Base-by-base conservation (phyloP, 2,888 invertebrate genomes). In the Tiliacea aurago region DNA sequence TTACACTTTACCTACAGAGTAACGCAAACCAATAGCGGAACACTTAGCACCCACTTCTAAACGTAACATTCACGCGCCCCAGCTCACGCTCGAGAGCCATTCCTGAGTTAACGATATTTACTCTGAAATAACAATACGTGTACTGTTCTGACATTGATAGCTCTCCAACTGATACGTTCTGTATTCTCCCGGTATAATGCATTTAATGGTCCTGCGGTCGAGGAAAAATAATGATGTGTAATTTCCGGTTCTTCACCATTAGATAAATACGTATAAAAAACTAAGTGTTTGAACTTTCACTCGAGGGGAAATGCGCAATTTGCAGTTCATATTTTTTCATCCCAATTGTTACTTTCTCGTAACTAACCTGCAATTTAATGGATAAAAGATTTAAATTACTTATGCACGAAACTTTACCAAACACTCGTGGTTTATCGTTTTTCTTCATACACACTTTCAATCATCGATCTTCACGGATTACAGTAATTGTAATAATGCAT, bases 331-430 rank as follows among this genome's bases (percentile, higher is more conserved):
- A 90, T 92, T 93, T 91, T 90, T 90, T 65, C 23, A 91, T 93
- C 90, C 91, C 90, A 90, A 90, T 91, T 85, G 87, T 89, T 91
- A 93, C 94, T 94, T 94, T 95, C 93, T 91, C 93, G 87, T 89
- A 89, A 88, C 88, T 92, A 92, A 94, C 92, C 90, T 93, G 91
- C 94, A 94, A 94, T 95, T 95, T 94, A 88, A 93, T 91, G 91
- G 94, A 92, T 91, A 90, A 91, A 83, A 89, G 90, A 89, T 91
- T 92, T 88, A 89, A 89, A 89, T 90, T 76, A 80, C 77, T 64
- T 92, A 90, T 89, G 87, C 89, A 89, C 91, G 90, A 88, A 93
- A 91, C 90, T 90, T 90, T 87, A 89, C 80, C 91, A 92, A 94
- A 93, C 93, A 92, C 91, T 92, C 87, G 89, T 72, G 80, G 86